Base-by-base conservation (phyloP, 2,888 invertebrate genomes). In the Phyllotreta cruciferae region DNA sequence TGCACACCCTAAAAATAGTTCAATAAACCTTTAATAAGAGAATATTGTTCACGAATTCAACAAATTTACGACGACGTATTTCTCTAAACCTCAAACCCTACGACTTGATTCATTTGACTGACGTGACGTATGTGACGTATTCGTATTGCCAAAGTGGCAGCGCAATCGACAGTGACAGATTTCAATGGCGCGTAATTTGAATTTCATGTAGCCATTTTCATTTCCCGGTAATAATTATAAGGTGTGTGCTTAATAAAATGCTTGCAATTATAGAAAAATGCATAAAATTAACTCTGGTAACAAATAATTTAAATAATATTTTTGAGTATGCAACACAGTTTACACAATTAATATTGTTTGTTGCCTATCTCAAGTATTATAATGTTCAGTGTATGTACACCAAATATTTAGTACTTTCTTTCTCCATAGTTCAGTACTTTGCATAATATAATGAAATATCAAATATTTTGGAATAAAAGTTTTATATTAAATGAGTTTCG, bases 41-140 rank as follows among this genome's bases (percentile, higher is more conserved):
- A 72, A 73, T 70, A 74, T 73, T 73, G 72, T 73, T 76, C 73
- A 78, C 74, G 77, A 77, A 76, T 76, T 41, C 77, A 69, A 75
- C 75, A 77, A 79, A 79, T 77, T 78, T 79, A 73, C 77, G 74
- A 79, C 78, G 76, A 78, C 77, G 78, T 78, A 78, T 77, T 77
- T 77, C 73, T 74, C 68, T 24, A 69, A 66, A 70, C 71, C 71
- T 71, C 70, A 73, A 73, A 72, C 73, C 68, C 71, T 72, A 72
- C 71, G 71, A 66, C 71, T 72, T 73, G 73, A 68, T 64, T 68
- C 71, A 75, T 73, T 76, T 61, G 61, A 54, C 61, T 37, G 61
- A 54, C 61, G 39, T 64, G 44, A 63, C 58, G 24, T 24, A 24
- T 3, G 24, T 77, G 77, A 77, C 76, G 77, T 78, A 75, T 74